phyloP scores from a whole-genome alignment of 2,113 vertebrate species.

The Gavia stellata region DNA sequence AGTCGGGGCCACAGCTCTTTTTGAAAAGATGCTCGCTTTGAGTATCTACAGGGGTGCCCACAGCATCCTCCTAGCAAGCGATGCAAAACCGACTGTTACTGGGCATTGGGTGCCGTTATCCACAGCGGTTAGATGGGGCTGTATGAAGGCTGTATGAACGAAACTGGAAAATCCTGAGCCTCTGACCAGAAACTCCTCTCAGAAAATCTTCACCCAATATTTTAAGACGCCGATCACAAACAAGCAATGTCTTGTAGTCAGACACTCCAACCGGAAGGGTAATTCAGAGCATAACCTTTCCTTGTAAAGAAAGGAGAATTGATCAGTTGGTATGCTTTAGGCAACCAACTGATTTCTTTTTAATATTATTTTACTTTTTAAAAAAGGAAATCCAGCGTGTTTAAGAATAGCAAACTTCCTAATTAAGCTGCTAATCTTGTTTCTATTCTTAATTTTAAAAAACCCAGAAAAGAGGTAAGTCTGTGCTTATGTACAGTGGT shows the following conservation, averaged over 20 bases:
- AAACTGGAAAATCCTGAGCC: not conserved
- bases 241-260: not conserved
- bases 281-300: not conserved
- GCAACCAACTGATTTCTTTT: not conserved
- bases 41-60: not conserved
- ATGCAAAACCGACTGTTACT: not conserved
- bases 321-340: not conserved
- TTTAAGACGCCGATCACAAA: not conserved
- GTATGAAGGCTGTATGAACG: not conserved
- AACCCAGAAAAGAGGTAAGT: not conserved
- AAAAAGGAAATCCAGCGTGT: not conserved
- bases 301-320: not conserved
- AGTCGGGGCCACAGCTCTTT: not conserved
- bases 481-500: not conserved
- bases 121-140: not conserved
- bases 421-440: not conserved
- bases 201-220: not conserved
- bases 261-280: not conserved
- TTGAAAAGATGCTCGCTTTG: not conserved
- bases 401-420: not conserved
- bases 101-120: not conserved
- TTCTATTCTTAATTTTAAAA: not conserved
- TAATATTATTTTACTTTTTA: not conserved
- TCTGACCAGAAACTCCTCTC: not conserved
- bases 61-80: not conserved